These are phyloP conservation scores for Carassius gibelio DNA, from an alignment of 2,113 vertebrate species.

Conservation along the genomic window DNA sequence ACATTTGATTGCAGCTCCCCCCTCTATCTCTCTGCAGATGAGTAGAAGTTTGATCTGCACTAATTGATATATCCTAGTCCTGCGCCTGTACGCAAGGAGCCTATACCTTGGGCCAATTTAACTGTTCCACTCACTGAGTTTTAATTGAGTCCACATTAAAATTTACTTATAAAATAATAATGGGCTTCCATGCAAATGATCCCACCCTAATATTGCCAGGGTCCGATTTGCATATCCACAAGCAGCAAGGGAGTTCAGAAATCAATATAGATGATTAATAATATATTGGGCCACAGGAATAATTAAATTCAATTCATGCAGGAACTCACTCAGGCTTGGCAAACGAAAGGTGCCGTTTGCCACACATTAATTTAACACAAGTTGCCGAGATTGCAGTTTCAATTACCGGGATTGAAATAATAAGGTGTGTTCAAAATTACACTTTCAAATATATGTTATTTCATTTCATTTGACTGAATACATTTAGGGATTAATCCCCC, in stretches of 20 bases:
- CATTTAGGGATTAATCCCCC: slow-evolving; percentile 60
- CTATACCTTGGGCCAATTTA: slow-evolving; percentile 77
- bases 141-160: slow-evolving; percentile 84
- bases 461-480: slow-evolving; percentile 73
- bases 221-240: slow-evolving; percentile 76
- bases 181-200: slow-evolving; percentile 79
- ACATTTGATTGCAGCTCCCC: slow-evolving; percentile 67
- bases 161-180: slow-evolving; percentile 84
- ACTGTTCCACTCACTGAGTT: slow-evolving; percentile 77
- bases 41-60: slow-evolving; percentile 71
- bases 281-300: slow-evolving; percentile 78
- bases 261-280: slow-evolving; percentile 86
- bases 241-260: slow-evolving; percentile 79
- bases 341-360: slow-evolving; percentile 73
- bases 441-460: slow-evolving; percentile 77
- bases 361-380: slow-evolving; percentile 75
- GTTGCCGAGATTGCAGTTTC: slow-evolving; percentile 73
- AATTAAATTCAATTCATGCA: slow-evolving; percentile 80
- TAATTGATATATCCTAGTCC: slow-evolving; percentile 78
- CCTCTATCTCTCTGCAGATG: slow-evolving; percentile 63
- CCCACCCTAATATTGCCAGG: slow-evolving; percentile 72
- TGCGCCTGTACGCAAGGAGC: slow-evolving; percentile 63
- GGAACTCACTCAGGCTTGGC: slow-evolving; percentile 73
- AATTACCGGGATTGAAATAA: slow-evolving; percentile 74
- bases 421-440: slow-evolving; percentile 74